Evolutionary conservation across 2,797 vertebrate genomes (phyloP).

Genomic region (Sphenopsis melanotis): DNA sequence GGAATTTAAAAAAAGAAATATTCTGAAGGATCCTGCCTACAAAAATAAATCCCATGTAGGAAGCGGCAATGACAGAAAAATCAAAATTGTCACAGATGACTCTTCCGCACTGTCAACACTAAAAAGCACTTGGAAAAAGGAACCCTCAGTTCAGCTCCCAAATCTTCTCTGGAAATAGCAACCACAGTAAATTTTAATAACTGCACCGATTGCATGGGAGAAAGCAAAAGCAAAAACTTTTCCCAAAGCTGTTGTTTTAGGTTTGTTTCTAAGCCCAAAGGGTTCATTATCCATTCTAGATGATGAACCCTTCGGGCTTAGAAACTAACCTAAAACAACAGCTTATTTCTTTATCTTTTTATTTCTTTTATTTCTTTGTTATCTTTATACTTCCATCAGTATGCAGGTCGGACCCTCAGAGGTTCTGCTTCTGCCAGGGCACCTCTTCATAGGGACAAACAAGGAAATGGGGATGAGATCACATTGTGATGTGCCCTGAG

Average conservation of each 20-base stretch:
- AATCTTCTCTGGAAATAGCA: slow-evolving; percentile 17
- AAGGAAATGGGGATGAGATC: rapidly evolving
- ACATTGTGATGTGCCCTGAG: not conserved
- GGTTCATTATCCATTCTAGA: not conserved
- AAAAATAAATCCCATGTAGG: slow-evolving; percentile 58
- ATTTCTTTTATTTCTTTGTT: no score
- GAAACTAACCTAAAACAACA: no score
- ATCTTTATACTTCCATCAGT: not conserved
- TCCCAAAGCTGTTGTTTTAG: not conserved
- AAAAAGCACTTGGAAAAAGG: slow-evolving; percentile 18
- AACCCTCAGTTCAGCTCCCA: not conserved
- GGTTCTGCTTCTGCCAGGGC: not conserved
- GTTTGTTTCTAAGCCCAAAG: not conserved
- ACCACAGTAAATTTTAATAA: slow-evolving; percentile 30
- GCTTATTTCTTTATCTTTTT: no score
- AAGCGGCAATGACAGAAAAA: slow-evolving; percentile 35
- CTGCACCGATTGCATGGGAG: not conserved
- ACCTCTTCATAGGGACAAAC: not conserved
- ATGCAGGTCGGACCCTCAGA: not conserved
- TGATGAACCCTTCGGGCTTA: no score
- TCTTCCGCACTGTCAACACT: not conserved
- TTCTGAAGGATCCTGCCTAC: slow-evolving; percentile 24
- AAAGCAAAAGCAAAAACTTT: slow-evolving; percentile 9
- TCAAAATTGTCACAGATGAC: slow-evolving; percentile 25
- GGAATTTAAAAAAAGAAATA: not conserved